Evolutionary conservation across 1,140 invertebrate genomes (phyloP), one percentile per base, ranked within the genome.

Genomic region (Ptiloglossa arizonensis): DNA sequence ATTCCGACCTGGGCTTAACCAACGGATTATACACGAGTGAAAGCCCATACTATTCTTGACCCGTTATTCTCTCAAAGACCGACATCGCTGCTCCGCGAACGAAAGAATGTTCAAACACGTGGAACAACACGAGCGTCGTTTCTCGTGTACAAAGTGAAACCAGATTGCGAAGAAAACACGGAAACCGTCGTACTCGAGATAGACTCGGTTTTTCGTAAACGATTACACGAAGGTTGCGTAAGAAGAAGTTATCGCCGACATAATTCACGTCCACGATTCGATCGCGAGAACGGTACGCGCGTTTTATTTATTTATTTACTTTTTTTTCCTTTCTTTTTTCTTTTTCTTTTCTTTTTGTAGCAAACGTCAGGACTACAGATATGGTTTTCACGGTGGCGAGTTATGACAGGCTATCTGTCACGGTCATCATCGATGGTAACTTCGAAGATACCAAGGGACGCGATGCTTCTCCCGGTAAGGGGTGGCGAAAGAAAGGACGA

Each of bases 401-500:
- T 83, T 85, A 85, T 84, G 78, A 80, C 83, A 79, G 78, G 78
- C 68, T 83, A 85, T 85, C 83, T 78, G 83, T 84, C 83, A 85
- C 83, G 78, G 72, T 84, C 83, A 84, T 71, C 77, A 78, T 84
- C 72, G 74, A 69, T 68, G 73, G 81, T 69, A 80, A 73, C 68
- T 84, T 54, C n/a, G 59, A 83, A 72, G 83, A 81, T 83, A 74
- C 72, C 48, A 72, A 69, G 71, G 69, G 62, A 68, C 72, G 69
- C 83, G 73, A 77, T 81, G 68, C 56, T 68, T 66, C 81, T 75
- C 67, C 41, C 24, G 67, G 50, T 46, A 50, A 63, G 70, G 41
- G 76, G 82, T 79, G 66, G 73, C 52, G 60, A 77, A 70, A 69
- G 79, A 82, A 85, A 80, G 69, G 81, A 66, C 56, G 60, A 64